A percentile compares a stretch with the other conserved stretches of the same genome.
Conservation (phyloP, 2,797 vertebrate species). For the Lacerta agilis region DNA sequence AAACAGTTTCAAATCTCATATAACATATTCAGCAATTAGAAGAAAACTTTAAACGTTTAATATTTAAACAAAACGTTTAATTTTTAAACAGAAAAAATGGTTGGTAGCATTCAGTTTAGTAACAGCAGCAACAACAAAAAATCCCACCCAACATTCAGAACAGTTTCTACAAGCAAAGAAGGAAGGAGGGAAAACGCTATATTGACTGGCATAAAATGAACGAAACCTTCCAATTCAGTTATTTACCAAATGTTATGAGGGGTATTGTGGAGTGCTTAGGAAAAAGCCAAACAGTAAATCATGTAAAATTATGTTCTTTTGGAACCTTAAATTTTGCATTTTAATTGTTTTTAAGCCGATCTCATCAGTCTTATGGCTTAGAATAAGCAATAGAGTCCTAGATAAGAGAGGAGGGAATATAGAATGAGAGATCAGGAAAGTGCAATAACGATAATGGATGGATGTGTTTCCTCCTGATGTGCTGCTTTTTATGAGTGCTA, state of each 20-base stretch:
- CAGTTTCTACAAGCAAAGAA: conserved; percentile 35
- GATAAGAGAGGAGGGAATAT: conserved; percentile 52
- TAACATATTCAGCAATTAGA: conserved; percentile 65
- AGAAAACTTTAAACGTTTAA: conserved; percentile 62
- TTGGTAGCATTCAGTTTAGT: conserved; percentile 42
- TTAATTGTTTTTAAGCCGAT: conserved; percentile 70
- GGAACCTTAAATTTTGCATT: conserved; percentile 66
- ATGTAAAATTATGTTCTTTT: conserved; percentile 57
- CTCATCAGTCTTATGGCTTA: conserved; percentile 41
- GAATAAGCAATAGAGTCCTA: conserved; percentile 50
- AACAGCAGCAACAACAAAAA: not conserved
- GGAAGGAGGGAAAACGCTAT: not conserved
- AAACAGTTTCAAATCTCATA: conserved; percentile 56
- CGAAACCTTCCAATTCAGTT: conserved; percentile 56
- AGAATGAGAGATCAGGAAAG: conserved; percentile 55
- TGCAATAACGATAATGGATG: conserved; percentile 48
- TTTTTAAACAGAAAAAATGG: conserved; percentile 56
- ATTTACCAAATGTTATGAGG: conserved; percentile 70
- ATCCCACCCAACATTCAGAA: conserved; percentile 23
- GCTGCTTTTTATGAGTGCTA: conserved; percentile 52
- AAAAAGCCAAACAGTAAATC: conserved; percentile 64
- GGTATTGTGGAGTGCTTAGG: conserved; percentile 54
- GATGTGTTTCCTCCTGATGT: conserved; percentile 45
- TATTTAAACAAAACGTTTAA: conserved; percentile 51
- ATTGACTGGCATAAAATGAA: conserved; percentile 44